phyloP scores from a whole-genome alignment of 2,113 vertebrate genomes.

The Ramphastos sulfuratus region DNA sequence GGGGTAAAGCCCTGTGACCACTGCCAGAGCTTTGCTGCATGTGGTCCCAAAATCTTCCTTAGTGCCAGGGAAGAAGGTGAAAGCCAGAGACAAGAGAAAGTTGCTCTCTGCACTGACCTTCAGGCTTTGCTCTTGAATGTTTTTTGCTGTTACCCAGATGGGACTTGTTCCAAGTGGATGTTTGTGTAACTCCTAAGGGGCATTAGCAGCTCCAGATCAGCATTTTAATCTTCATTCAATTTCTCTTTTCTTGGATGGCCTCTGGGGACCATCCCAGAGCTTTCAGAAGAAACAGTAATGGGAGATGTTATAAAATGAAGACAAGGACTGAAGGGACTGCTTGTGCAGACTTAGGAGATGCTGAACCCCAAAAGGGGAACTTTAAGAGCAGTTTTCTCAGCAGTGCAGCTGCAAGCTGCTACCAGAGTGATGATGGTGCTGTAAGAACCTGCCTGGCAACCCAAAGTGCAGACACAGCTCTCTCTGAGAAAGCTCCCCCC shows the following conservation, averaged over 20 bases:
- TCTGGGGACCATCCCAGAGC: background rate
- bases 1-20: fast-evolving
- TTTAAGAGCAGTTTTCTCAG: background rate
- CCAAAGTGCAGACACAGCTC: background rate
- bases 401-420: background rate
- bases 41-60: background rate
- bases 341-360: background rate
- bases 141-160: slow-evolving; percentile 37
- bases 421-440: background rate
- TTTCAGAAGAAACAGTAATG: background rate
- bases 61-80: background rate
- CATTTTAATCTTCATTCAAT: slow-evolving; percentile 51
- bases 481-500: background rate
- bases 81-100: background rate
- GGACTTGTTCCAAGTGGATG: slow-evolving; percentile 30
- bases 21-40: background rate
- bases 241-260: background rate
- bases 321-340: background rate
- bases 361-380: background rate
- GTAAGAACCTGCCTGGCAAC: slow-evolving; percentile 6
- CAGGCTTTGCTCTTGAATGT: background rate
- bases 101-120: background rate
- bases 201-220: slow-evolving; percentile 37
- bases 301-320: background rate
- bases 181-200: slow-evolving; percentile 33